phyloP scores from a whole-genome alignment of 2,797 vertebrate genomes.

The Sebastes cheni region DNA sequence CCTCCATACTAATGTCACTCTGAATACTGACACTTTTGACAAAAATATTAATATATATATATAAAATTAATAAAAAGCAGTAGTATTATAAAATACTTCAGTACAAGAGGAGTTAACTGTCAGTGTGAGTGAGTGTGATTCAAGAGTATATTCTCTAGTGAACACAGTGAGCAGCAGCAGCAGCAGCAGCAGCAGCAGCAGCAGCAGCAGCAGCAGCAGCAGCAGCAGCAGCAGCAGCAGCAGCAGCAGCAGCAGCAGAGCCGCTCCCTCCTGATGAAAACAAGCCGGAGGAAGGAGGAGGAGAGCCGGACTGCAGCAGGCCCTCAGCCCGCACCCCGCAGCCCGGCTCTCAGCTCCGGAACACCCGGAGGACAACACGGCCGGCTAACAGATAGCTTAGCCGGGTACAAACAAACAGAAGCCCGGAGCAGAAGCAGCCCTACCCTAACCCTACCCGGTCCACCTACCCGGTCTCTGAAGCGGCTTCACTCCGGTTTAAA shows the following conservation, averaged over 20 bases:
- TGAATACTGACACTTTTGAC: too few species aligned
- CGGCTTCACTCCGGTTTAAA: constrained; percentile 4
- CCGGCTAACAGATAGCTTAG: not conserved
- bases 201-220: not conserved
- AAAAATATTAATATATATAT: too few species aligned
- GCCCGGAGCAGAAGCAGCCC: not conserved
- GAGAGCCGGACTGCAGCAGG: constrained; percentile 27
- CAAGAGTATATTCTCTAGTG: not conserved
- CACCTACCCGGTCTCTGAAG: constrained; percentile 32
- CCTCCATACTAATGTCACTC: too few species aligned
- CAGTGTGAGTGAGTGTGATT: not conserved
- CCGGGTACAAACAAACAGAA: not conserved
- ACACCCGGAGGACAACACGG: not conserved
- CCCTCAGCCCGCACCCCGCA: not conserved
- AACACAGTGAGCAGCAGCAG: not conserved
- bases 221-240: not conserved
- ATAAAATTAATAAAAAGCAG: too few species aligned
- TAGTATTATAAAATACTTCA: not conserved
- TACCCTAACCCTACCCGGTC: too few species aligned
- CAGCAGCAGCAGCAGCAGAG: not conserved
- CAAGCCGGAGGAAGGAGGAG: constrained; percentile 45
- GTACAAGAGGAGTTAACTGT: not conserved
- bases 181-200: not conserved
- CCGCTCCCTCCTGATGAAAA: constrained; percentile 67
- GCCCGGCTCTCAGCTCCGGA: not conserved